Conservation (phyloP, 2,888 invertebrate genomes). For the Busseola fusca region DNA sequence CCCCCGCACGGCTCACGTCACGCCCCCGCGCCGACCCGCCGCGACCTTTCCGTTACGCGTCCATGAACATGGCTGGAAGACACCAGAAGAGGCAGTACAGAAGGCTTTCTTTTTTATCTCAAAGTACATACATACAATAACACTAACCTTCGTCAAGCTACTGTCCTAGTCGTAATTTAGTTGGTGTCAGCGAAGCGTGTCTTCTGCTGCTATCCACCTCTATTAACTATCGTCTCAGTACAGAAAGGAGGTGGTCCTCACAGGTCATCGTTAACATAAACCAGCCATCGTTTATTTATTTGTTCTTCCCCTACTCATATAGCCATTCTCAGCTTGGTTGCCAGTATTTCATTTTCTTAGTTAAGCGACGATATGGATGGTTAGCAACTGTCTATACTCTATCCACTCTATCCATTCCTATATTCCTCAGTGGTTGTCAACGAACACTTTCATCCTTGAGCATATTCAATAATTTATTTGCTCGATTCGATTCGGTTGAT, state of each 20-base stretch:
- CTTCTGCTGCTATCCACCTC: no score
- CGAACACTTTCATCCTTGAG: neutral
- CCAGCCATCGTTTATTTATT: neutral
- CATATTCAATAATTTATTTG: neutral
- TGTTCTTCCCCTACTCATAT: neutral
- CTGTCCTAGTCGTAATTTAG: neutral
- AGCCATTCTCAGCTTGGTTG: neutral
- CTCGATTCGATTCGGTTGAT: neutral
- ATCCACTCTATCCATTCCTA: neutral
- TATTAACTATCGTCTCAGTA: neutral
- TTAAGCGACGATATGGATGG: neutral
- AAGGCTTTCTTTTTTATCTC: constrained; percentile 12
- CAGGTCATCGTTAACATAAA: neutral
- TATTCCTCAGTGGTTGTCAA: neutral
- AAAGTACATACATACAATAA: no score
- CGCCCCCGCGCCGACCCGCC: constrained; percentile 15
- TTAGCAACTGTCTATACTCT: neutral
- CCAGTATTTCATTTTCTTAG: neutral
- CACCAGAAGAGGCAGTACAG: constrained; percentile 1
- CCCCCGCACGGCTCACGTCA: neutral
- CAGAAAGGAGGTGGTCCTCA: neutral
- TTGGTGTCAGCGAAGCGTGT: neutral
- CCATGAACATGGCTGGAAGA: constrained; percentile 24
- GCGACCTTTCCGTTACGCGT: constrained; percentile 39
- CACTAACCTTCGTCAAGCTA: neutral